Conservation (phyloP, 2,888 invertebrate genomes). For the Drosophila ustulata region DNA sequence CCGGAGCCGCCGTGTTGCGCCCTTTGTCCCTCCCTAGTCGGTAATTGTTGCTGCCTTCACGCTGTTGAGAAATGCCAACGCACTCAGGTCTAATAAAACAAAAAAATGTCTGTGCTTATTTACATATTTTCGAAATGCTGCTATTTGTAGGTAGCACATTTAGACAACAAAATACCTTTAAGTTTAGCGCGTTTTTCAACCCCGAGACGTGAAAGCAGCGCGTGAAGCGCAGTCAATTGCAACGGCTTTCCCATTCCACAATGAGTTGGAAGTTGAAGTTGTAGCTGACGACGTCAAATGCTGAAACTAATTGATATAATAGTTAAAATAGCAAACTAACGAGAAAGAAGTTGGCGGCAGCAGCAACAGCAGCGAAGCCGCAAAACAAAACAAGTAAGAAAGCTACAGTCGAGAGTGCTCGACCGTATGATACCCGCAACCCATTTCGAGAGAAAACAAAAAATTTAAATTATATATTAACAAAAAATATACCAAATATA, state of each 20-base stretch:
- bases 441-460: no score
- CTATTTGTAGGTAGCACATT: constrained; percentile 42
- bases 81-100: constrained; percentile 42
- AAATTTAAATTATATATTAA: no score
- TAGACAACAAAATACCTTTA: constrained; percentile 20
- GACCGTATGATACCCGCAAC: no score
- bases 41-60: constrained; percentile 24
- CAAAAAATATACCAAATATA: no score
- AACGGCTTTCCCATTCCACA: constrained; percentile 56
- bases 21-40: neutral
- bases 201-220: constrained; percentile 54
- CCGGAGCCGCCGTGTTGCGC: constrained; percentile 19
- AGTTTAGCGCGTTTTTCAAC: constrained; percentile 33
- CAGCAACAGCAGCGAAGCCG: neutral
- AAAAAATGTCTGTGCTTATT: constrained; percentile 53
- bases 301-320: constrained; percentile 78
- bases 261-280: constrained; percentile 31
- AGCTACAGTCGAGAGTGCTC: no score
- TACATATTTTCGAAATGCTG: constrained; percentile 69
- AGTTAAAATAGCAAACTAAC: constrained; percentile 80
- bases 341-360: constrained; percentile 61
- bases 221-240: constrained; percentile 69
- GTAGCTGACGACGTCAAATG: constrained; percentile 60
- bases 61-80: constrained; percentile 68
- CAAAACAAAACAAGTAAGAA: no score